phyloP scores from a whole-genome alignment of 2,888 invertebrate species.

The Rhagonycha lutea region DNA sequence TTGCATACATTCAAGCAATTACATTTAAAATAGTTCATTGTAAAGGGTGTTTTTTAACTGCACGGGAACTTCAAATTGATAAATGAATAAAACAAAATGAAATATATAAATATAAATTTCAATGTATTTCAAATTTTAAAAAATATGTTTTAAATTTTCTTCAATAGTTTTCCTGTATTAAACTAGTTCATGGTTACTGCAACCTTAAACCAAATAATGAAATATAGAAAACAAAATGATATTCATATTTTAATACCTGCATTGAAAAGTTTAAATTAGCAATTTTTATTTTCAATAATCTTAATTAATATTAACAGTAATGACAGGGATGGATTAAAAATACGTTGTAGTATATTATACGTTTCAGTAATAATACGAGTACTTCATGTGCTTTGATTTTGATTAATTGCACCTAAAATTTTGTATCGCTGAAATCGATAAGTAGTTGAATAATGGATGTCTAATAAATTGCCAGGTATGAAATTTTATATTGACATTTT shows the following conservation, averaged over 20 bases:
- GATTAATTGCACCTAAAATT: background rate
- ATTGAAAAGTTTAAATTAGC: background rate
- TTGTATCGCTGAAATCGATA: background rate
- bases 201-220: background rate
- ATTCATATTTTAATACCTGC: background rate
- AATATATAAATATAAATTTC: too few relatives aligned
- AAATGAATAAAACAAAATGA: too few relatives aligned
- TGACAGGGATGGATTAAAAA: background rate
- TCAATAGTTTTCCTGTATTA: background rate
- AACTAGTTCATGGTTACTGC: background rate
- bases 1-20: too few relatives aligned
- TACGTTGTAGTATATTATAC: background rate
- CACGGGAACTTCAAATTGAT: too few relatives aligned
- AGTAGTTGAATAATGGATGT: background rate
- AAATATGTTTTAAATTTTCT: too few relatives aligned
- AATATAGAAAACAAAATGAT: background rate
- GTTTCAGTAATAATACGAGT: background rate
- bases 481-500: background rate
- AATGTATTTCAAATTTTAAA: too few relatives aligned
- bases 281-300: background rate
- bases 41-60: too few relatives aligned
- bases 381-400: background rate
- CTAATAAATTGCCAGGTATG: background rate
- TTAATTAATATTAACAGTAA: background rate
- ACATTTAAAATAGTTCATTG: too few relatives aligned